A percentile compares a stretch with the other conserved stretches of the same genome.
These are phyloP conservation scores for Pammene aurita DNA, from an alignment of 2,888 invertebrate genomes.

Conservation along the genomic window DNA sequence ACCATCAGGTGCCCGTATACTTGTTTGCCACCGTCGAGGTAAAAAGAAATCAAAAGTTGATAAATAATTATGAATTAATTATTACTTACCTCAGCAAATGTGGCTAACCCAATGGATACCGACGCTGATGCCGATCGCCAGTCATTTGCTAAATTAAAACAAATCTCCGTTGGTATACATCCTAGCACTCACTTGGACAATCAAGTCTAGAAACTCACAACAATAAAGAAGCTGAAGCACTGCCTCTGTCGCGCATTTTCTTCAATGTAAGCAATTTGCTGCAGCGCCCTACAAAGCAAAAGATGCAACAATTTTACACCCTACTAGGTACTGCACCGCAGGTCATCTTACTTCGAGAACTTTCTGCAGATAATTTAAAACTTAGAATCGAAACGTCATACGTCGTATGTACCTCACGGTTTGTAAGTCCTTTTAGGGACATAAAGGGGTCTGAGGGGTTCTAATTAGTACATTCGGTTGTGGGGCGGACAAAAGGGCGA, in stretches of 20 bases:
- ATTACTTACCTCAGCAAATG: too few relatives aligned
- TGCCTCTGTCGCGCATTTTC: conserved; percentile 10
- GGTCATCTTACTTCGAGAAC: conserved; percentile 62
- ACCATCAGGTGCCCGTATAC: too few relatives aligned
- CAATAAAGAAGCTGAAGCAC: not conserved
- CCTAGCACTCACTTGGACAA: too few relatives aligned
- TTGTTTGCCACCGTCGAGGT: too few relatives aligned
- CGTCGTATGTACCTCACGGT: not conserved
- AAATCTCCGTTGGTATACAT: too few relatives aligned
- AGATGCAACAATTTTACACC: conserved; percentile 23
- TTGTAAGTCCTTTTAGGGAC: not conserved
- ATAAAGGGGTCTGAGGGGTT: conserved; percentile 49
- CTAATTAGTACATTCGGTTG: conserved; percentile 76
- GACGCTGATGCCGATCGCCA: too few relatives aligned
- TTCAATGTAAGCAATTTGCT: conserved; percentile 22
- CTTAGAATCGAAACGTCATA: conserved; percentile 9
- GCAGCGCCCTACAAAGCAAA: conserved; percentile 14
- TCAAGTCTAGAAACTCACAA: not conserved
- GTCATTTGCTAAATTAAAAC: too few relatives aligned
- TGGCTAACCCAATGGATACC: too few relatives aligned
- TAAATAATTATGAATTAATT: too few relatives aligned
- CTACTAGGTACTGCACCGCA: conserved; percentile 48
- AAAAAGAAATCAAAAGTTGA: too few relatives aligned
- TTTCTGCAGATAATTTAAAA: conserved; percentile 51
- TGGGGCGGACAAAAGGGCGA: conserved; percentile 64